Percentiles rank a stretch among this genome's conserved stretches.
Evolutionary conservation across 2,797 vertebrate genomes (phyloP).

Genomic region (Acipenser oxyrinchus): DNA sequence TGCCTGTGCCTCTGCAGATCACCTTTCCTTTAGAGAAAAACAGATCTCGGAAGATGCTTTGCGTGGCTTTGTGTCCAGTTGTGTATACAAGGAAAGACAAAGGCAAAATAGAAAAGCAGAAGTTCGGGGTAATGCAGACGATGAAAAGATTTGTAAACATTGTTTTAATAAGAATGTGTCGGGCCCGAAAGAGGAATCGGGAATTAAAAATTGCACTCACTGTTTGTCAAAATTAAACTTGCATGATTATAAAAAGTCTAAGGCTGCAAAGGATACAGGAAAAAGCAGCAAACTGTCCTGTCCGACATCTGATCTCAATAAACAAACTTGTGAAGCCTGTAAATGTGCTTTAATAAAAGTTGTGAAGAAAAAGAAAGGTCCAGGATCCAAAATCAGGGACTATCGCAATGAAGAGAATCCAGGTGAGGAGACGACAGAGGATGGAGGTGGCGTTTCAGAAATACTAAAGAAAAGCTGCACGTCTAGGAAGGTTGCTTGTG

Average conservation of each 20-base stretch:
- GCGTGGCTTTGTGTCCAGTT: not conserved
- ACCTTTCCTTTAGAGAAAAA: not conserved
- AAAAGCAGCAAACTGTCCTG: conserved; percentile 35
- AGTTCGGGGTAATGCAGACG: conserved; percentile 36
- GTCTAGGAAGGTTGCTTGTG: not conserved
- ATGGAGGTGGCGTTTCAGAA: conserved; percentile 23
- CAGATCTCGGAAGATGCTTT: conserved; percentile 26
- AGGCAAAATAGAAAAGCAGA: conserved; percentile 35
- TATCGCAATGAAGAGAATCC: conserved; percentile 8
- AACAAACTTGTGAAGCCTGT: conserved; percentile 41
- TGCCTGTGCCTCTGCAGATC: conserved; percentile 18
- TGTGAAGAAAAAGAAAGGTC: conserved; percentile 16
- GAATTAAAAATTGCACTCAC: conserved; percentile 41
- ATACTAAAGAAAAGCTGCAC: not conserved
- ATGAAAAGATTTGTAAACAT: conserved; percentile 34
- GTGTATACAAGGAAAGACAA: conserved; percentile 17
- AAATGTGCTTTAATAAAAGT: conserved; percentile 29
- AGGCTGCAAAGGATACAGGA: not conserved
- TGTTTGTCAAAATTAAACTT: conserved; percentile 36
- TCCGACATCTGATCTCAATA: conserved; percentile 27
- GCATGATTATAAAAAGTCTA: conserved; percentile 19
- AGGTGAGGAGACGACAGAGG: conserved; percentile 25
- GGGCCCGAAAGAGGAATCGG: conserved; percentile 18
- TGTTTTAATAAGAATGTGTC: conserved; percentile 24
- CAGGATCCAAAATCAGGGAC: conserved; percentile 9